Evolutionary conservation across 1,140 invertebrate species (phyloP).

Genomic region (Drosophila aff.): DNA sequence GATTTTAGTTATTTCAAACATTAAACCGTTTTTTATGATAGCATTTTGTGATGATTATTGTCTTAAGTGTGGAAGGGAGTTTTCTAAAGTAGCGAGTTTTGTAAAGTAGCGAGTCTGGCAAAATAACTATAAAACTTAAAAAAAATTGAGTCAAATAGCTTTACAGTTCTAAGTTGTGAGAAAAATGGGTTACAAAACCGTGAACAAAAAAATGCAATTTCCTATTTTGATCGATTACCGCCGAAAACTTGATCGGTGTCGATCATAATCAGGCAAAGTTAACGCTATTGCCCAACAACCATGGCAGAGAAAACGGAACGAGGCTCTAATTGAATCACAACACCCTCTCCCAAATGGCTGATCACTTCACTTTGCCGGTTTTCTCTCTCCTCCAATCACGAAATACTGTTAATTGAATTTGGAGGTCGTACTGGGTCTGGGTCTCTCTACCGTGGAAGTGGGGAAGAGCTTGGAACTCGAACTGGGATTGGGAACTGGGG

Average conservation of each 20-base stretch:
- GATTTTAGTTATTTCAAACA: background rate
- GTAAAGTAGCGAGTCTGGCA: background rate
- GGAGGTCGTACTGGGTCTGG: slow-evolving; percentile 52
- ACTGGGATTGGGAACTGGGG: background rate
- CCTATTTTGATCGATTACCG: slow-evolving; percentile 53
- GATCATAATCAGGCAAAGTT: slow-evolving; percentile 57
- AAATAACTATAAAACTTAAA: background rate
- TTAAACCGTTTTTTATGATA: too few species aligned
- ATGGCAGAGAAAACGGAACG: slow-evolving; percentile 10
- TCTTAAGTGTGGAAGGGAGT: too few species aligned
- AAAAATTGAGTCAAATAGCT: background rate
- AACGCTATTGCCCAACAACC: slow-evolving; percentile 47
- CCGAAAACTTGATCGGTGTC: slow-evolving; percentile 36
- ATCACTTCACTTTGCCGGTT: slow-evolving; percentile 25
- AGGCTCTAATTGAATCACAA: slow-evolving; percentile 62
- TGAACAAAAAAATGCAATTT: too few species aligned
- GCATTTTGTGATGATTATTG: too few species aligned
- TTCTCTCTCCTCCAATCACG: slow-evolving; percentile 23
- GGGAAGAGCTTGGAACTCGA: slow-evolving; percentile 4
- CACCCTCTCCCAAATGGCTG: slow-evolving; percentile 30
- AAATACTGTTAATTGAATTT: slow-evolving; percentile 78
- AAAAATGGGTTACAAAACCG: background rate
- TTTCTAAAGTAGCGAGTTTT: background rate
- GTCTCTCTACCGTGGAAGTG: slow-evolving; percentile 3
- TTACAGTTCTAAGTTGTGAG: background rate